These are phyloP conservation scores for Xenopus borealis DNA, from an alignment of 2,113 vertebrate genomes.

Conservation along the genomic window DNA sequence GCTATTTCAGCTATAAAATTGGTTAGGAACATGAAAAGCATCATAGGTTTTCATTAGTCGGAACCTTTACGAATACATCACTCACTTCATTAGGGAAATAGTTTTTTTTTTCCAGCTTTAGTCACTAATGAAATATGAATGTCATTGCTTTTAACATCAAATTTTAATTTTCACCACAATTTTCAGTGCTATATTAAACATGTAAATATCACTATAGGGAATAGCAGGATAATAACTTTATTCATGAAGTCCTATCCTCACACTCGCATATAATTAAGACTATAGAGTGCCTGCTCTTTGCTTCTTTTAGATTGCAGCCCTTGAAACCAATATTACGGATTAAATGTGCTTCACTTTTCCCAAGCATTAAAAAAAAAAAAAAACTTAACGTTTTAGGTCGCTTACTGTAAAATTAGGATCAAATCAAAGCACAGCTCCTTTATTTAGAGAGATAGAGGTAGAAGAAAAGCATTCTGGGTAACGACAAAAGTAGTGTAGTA, in stretches of 20 bases:
- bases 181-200: slow-evolving; percentile 17
- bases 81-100: slow-evolving; percentile 25
- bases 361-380: too few relatives aligned
- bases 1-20: slow-evolving; percentile 38
- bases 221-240: slow-evolving; percentile 9
- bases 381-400: too few relatives aligned
- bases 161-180: slow-evolving; percentile 13
- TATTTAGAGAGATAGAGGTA: too few relatives aligned
- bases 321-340: background rate
- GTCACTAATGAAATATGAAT: slow-evolving; percentile 29
- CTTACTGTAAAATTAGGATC: too few relatives aligned
- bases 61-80: background rate
- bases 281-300: slow-evolving; percentile 20
- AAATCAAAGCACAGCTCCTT: too few relatives aligned
- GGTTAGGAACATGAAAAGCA: slow-evolving; percentile 14
- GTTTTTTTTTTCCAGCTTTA: slow-evolving; percentile 7
- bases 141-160: slow-evolving; percentile 14
- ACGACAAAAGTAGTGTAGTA: too few relatives aligned
- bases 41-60: slow-evolving; percentile 21
- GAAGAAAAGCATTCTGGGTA: too few relatives aligned
- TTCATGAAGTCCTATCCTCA: slow-evolving; percentile 4
- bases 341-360: too few relatives aligned
- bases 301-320: background rate
- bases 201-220: slow-evolving; percentile 23
- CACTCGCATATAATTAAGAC: slow-evolving; percentile 11